Evolutionary conservation across 2,797 vertebrate genomes (phyloP).

Genomic region (Danio tinwini): DNA sequence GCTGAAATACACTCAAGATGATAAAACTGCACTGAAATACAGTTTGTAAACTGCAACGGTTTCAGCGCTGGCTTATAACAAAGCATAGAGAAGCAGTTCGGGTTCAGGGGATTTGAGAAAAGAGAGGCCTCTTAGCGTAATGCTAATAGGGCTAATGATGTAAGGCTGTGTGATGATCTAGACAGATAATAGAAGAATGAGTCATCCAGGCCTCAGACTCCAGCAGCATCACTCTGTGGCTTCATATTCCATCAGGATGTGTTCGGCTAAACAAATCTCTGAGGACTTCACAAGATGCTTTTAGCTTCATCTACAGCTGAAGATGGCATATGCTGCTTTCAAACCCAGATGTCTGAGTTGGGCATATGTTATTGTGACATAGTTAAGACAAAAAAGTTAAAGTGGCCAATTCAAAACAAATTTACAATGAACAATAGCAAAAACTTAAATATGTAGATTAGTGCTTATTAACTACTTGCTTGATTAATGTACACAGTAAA

Average conservation of each 20-base stretch:
- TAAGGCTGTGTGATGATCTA: constrained; percentile 60
- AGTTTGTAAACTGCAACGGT: constrained; percentile 6
- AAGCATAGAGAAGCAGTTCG: neutral
- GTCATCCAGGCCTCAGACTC: constrained; percentile 57
- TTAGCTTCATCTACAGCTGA: constrained; percentile 53
- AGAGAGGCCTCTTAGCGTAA: constrained; percentile 46
- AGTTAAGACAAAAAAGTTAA: neutral
- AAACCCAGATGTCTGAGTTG: neutral
- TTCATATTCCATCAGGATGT: constrained; percentile 58
- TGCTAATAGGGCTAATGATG: constrained; percentile 59
- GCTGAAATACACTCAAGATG: neutral
- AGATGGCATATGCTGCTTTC: constrained; percentile 23
- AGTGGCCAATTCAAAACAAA: neutral
- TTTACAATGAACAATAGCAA: neutral
- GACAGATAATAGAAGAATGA: constrained; percentile 60
- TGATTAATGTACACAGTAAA: neutral
- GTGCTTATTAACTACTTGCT: neutral
- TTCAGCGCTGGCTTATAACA: neutral
- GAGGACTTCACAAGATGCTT: constrained; percentile 55
- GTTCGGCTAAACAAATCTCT: constrained; percentile 60
- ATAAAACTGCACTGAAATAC: constrained; percentile 8
- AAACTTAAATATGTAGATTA: too few relatives aligned
- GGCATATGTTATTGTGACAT: constrained; percentile 9
- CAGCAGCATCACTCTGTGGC: constrained; percentile 49
- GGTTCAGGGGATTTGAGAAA: constrained; percentile 40